Evolutionary conservation across 2,113 vertebrate species (phyloP).

Genomic region (Hystrix cristata): DNA sequence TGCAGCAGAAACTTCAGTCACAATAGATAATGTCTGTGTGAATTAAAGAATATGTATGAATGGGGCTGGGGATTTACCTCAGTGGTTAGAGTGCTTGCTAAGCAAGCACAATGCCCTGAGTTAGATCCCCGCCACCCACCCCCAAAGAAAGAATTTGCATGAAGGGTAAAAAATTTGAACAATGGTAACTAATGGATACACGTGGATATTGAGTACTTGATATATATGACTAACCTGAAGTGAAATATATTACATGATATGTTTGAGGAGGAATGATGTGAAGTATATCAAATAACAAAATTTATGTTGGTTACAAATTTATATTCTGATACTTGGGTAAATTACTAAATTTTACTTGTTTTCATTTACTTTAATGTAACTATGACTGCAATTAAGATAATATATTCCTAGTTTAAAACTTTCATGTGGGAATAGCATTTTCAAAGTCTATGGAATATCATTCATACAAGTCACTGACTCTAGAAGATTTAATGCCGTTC

Average conservation of each 20-base stretch:
- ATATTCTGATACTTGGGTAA: neutral
- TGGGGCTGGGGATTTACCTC: too few species aligned
- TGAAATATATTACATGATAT: neutral
- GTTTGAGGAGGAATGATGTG: neutral
- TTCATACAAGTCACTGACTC: neutral
- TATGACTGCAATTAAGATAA: neutral
- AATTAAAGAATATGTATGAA: neutral
- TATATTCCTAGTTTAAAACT: neutral
- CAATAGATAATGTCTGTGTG: neutral
- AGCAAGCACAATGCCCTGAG: too few species aligned
- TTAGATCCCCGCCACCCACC: too few species aligned
- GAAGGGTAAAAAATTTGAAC: neutral
- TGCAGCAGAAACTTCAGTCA: neutral
- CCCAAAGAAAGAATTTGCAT: too few species aligned
- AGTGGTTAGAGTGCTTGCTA: too few species aligned
- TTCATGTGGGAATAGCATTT: neutral
- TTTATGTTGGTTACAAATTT: neutral
- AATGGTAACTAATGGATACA: neutral
- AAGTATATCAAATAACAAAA: neutral
- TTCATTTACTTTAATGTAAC: neutral
- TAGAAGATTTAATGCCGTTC: slow-evolving; percentile 31
- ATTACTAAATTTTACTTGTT: neutral
- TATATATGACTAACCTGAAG: neutral
- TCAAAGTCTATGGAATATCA: neutral
- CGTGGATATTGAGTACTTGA: neutral